A percentile compares a stretch with the other conserved stretches of the same genome.
Conservation (phyloP, 2,113 vertebrate genomes). For the Spea multiplicata region DNA sequence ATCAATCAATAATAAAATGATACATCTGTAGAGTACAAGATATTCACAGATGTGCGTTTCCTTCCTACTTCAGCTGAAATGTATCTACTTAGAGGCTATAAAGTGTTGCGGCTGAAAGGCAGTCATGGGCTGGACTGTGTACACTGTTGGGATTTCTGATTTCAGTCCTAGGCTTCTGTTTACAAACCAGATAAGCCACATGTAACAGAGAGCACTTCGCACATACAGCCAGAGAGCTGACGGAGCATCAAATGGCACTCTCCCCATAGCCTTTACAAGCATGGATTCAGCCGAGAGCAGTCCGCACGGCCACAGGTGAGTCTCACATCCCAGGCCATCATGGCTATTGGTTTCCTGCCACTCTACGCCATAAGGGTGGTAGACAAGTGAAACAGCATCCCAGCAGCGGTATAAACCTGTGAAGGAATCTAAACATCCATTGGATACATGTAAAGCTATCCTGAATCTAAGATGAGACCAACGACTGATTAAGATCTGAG, state of each 20-base stretch:
- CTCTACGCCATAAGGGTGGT: too few species aligned
- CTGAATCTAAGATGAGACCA: too few species aligned
- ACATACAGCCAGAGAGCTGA: neutral
- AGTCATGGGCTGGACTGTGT: slow-evolving; percentile 50
- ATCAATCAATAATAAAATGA: too few species aligned
- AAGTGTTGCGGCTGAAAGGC: neutral
- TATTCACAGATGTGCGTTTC: too few species aligned
- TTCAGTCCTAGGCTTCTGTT: slow-evolving; percentile 40
- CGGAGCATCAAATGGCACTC: neutral
- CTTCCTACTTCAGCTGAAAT: too few species aligned
- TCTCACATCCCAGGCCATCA: neutral
- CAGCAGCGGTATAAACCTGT: too few species aligned
- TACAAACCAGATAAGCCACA: slow-evolving; percentile 48
- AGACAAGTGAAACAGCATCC: too few species aligned
- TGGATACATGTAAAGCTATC: too few species aligned
- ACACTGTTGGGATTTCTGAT: slow-evolving; percentile 37
- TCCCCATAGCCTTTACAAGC: slow-evolving; percentile 3
- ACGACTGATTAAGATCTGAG: too few species aligned
- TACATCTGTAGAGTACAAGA: too few species aligned
- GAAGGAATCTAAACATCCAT: too few species aligned
- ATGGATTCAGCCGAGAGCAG: slow-evolving; percentile 49
- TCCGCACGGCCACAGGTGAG: slow-evolving; percentile 51
- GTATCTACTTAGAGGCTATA: neutral
- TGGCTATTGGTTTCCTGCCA: too few species aligned
- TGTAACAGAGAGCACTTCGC: slow-evolving; percentile 31